A percentile compares a stretch with the other conserved stretches of the same genome.
Evolutionary conservation across 2,888 invertebrate genomes (phyloP).

Genomic region (Chrysomela aeneicollis): DNA sequence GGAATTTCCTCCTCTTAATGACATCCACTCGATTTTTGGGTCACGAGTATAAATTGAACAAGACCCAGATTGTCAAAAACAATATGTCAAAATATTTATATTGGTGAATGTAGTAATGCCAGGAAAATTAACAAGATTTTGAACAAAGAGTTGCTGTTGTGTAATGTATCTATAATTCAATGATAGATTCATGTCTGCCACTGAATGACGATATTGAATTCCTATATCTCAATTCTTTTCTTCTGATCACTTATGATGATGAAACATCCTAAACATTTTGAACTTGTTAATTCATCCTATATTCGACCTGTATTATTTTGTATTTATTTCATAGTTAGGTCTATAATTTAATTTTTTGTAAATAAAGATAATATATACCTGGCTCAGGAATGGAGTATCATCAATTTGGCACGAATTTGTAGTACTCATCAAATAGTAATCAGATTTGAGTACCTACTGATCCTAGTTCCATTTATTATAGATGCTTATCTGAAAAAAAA

Average conservation of each 20-base stretch:
- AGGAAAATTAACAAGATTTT: not conserved
- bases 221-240: no score
- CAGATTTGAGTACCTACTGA: not conserved
- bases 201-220: no score
- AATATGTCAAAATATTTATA: not conserved
- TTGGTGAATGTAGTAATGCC: not conserved
- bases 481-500: conserved; percentile 11
- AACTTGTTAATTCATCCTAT: conserved; percentile 27
- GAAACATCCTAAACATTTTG: conserved; percentile 3
- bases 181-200: no score
- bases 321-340: conserved; percentile 38
- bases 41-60: conserved; percentile 13
- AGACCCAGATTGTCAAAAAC: not conserved
- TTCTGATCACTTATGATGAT: no score
- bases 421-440: not conserved
- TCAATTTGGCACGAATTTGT: conserved; percentile 6
- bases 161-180: no score
- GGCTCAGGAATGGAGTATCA: conserved; percentile 40
- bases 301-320: conserved; percentile 20
- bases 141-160: no score
- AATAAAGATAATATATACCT: conserved; percentile 38
- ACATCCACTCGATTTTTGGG: not conserved
- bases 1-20: conserved; percentile 12
- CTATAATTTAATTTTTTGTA: conserved; percentile 31
- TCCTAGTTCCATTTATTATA: conserved; percentile 5